Evolutionary conservation across 1,140 invertebrate genomes (phyloP).

Genomic region (Mycetomoellerius zeteki): DNA sequence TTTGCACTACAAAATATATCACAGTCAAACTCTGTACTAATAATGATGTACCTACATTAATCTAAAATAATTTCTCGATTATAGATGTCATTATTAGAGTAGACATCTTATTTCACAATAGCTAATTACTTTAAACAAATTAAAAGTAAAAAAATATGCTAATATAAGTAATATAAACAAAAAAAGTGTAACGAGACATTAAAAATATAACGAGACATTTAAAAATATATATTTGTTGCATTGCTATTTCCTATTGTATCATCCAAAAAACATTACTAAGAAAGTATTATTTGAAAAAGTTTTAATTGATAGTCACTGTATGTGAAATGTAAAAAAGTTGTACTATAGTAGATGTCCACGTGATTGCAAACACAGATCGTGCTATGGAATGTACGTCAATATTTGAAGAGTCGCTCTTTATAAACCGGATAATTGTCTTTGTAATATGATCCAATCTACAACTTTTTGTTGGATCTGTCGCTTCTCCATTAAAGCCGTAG

Average conservation of each 20-base stretch:
- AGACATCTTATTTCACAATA: neutral
- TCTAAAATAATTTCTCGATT: neutral
- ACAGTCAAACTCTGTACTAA: conserved; percentile 39
- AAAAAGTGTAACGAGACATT: neutral
- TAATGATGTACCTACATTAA: conserved; percentile 5
- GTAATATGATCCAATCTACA: conserved; percentile 86
- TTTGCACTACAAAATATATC: conserved; percentile 33
- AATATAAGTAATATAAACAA: neutral
- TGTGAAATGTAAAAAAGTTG: conserved; percentile 12
- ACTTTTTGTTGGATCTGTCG: conserved; percentile 84
- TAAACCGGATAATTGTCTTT: conserved; percentile 79
- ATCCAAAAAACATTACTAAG: conserved; percentile 1
- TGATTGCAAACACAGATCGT: neutral
- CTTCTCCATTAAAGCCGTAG: conserved; percentile 85
- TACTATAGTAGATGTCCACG: conserved; percentile 3
- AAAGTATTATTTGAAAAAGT: neutral
- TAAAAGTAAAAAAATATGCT: neutral
- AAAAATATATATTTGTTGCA: neutral
- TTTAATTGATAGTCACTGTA: neutral
- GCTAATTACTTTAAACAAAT: neutral
- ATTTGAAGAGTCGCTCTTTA: conserved; percentile 55
- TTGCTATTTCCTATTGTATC: neutral
- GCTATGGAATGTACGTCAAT: conserved; percentile 52
- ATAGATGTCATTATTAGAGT: neutral
- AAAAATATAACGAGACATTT: neutral